A percentile compares a stretch with the other conserved stretches of the same genome.
Evolutionary conservation across 1,140 invertebrate genomes (phyloP).

Genomic region (Cardiocondyla obscurior): DNA sequence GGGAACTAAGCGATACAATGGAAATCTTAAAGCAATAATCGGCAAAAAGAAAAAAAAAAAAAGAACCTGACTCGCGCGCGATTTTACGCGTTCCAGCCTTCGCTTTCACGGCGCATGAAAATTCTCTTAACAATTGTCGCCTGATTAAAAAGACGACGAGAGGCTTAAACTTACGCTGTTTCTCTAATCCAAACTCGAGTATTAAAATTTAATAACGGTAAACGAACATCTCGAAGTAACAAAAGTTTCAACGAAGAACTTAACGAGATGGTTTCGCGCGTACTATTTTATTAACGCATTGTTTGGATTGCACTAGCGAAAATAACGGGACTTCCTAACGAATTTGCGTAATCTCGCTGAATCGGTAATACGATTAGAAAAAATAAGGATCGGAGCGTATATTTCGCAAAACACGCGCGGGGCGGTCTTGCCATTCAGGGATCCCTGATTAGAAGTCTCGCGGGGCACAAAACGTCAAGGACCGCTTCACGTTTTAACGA

Average conservation of each 20-base stretch:
- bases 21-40: background rate
- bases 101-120: conserved; percentile 6
- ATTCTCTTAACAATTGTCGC: background rate
- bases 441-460: background rate
- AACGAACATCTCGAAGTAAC: background rate
- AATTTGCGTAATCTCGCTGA: background rate
- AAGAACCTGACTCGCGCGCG: background rate
- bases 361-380: background rate
- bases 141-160: background rate
- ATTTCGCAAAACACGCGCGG: background rate
- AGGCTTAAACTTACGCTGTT: background rate
- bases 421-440: background rate
- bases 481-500: conserved; percentile 5
- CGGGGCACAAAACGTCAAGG: background rate
- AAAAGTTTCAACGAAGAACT: background rate
- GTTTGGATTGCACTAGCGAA: background rate
- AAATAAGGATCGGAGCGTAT: background rate
- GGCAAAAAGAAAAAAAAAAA: too few relatives aligned
- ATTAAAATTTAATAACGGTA: background rate
- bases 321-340: background rate
- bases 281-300: background rate
- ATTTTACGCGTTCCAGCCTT: background rate
- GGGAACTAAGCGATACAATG: background rate
- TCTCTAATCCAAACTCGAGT: background rate
- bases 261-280: background rate